phyloP scores from a whole-genome alignment of 2,113 vertebrate species.

The Cnemophilus loriae region DNA sequence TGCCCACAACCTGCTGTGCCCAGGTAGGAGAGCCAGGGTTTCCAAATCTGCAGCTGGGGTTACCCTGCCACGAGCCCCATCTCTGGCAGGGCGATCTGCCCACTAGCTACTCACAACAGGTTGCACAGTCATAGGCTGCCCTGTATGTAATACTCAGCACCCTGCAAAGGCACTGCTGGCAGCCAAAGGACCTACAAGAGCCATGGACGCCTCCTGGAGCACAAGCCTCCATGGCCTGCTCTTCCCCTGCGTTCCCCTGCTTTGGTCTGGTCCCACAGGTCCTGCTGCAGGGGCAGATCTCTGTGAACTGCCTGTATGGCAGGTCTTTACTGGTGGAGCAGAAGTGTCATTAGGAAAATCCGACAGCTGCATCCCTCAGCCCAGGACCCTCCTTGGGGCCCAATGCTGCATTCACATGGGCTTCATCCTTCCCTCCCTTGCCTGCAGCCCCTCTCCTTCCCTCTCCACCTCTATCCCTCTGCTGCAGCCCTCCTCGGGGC shows the following conservation, averaged over 20 bases:
- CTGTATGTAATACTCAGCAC: not conserved
- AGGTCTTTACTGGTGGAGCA: not conserved
- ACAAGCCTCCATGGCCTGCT: not conserved
- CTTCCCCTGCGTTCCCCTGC: not conserved
- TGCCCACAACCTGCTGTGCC: not conserved
- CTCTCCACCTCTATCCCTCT: not conserved
- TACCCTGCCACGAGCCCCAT: not conserved
- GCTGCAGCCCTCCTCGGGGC: not conserved
- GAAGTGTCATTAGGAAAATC: not conserved
- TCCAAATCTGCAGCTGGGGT: not conserved
- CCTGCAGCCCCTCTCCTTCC: not conserved
- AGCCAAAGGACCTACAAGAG: not conserved
- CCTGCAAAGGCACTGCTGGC: not conserved
- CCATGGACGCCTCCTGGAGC: not conserved
- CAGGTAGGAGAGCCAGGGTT: not conserved
- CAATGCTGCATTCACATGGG: not conserved
- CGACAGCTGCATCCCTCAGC: not conserved
- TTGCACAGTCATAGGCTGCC: not conserved
- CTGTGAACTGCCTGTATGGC: not conserved
- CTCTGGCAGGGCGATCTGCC: not conserved
- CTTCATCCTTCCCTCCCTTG: not conserved
- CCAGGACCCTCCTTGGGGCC: not conserved
- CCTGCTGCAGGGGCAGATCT: accelerated
- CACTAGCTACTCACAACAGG: not conserved
- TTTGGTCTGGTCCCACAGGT: not conserved